A percentile compares a stretch with the other conserved stretches of the same genome.
phyloP scores from a whole-genome alignment of 2,888 invertebrate species.

The Xestia c-nigrum region DNA sequence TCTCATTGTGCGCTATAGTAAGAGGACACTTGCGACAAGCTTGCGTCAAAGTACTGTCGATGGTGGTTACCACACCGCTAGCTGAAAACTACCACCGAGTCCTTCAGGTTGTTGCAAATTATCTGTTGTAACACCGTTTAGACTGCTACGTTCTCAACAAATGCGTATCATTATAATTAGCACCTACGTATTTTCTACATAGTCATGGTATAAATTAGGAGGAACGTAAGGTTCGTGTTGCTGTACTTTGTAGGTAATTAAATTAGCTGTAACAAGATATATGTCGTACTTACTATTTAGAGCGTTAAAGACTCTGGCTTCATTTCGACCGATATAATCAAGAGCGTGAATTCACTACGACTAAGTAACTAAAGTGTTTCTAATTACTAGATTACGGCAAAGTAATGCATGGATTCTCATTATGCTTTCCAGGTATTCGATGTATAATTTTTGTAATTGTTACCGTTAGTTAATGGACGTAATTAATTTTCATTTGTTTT shows the following conservation, averaged over 20 bases:
- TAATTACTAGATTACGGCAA: slow-evolving; percentile 28
- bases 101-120: slow-evolving; percentile 64
- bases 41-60: slow-evolving; percentile 67
- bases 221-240: slow-evolving; percentile 22
- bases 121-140: slow-evolving; percentile 60
- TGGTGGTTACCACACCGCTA: slow-evolving; percentile 67
- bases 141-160: slow-evolving; percentile 47
- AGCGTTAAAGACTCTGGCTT: slow-evolving; percentile 58
- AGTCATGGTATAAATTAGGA: slow-evolving; percentile 26
- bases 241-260: slow-evolving; percentile 41
- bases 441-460: slow-evolving; percentile 31
- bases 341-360: slow-evolving; percentile 51
- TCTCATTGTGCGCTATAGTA: slow-evolving; percentile 69
- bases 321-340: slow-evolving; percentile 58
- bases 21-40: slow-evolving; percentile 74
- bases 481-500: slow-evolving; percentile 13
- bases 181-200: slow-evolving; percentile 27
- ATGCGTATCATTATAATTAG: slow-evolving; percentile 45
- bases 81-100: slow-evolving; percentile 65
- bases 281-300: slow-evolving; percentile 55
- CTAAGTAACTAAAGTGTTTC: slow-evolving; percentile 34
- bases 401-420: slow-evolving; percentile 12
- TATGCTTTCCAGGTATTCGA: slow-evolving; percentile 33
- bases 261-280: slow-evolving; percentile 52
- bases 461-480: slow-evolving; percentile 16